A percentile compares a stretch with the other conserved stretches of the same genome.
These are phyloP conservation scores for Iphiclides podalirius DNA, from an alignment of 2,888 invertebrate species.

Conservation along the genomic window DNA sequence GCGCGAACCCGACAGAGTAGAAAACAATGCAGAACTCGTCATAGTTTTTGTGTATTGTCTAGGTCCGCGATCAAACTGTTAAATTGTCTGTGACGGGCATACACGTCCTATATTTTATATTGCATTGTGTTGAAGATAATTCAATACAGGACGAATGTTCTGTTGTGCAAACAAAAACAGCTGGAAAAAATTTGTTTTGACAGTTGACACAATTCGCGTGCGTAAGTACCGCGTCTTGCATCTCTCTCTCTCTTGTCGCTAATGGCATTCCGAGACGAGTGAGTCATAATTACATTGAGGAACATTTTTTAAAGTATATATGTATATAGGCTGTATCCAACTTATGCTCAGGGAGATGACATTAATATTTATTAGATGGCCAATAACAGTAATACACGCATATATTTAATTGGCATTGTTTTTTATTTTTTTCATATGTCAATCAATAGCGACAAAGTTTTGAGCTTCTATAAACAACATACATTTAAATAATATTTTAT, in stretches of 20 bases:
- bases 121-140: conserved; percentile 11
- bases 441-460: background rate
- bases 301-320: background rate
- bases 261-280: conserved; percentile 32
- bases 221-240: conserved; percentile 15
- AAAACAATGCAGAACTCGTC: conserved; percentile 38
- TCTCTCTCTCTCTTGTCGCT: conserved; percentile 27
- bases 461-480: no score
- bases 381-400: background rate
- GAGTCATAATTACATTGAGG: conserved; percentile 42
- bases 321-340: conserved; percentile 22
- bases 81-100: conserved; percentile 46
- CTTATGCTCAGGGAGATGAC: background rate
- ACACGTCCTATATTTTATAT: conserved; percentile 25
- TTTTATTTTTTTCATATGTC: background rate
- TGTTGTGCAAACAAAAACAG: conserved; percentile 16
- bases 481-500: no score
- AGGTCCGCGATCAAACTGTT: conserved; percentile 41
- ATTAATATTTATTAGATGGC: background rate
- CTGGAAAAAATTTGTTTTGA: conserved; percentile 1
- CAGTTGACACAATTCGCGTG: conserved; percentile 33
- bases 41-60: conserved; percentile 47
- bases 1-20: conserved; percentile 34
- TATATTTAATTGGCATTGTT: no score
- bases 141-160: conserved; percentile 11